phyloP scores from a whole-genome alignment of 23 tunicate genomes.

The Botrylloides violaceus region DNA sequence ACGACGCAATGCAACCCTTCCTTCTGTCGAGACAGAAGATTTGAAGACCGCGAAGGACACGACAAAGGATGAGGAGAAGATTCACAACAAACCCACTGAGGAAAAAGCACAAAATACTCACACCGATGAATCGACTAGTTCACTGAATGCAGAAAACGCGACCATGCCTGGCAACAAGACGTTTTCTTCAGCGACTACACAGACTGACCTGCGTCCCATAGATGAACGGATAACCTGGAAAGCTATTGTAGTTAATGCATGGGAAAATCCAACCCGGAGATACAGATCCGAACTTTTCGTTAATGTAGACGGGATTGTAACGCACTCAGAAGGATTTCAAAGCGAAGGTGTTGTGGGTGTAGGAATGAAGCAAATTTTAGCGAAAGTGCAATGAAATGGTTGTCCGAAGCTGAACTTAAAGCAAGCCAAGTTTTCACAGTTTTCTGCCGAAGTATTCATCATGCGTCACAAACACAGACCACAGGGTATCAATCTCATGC shows the following conservation, averaged over 20 bases:
- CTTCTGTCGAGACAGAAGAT: neutral
- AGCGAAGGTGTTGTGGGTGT: slow-evolving; percentile 15
- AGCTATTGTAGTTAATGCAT: neutral
- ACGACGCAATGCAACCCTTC: neutral
- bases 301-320: neutral
- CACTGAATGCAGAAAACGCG: neutral
- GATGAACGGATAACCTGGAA: slow-evolving; percentile 4
- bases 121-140: neutral
- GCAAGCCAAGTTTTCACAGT: too few relatives aligned
- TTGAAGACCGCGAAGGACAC: neutral
- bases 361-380: slow-evolving; percentile 12
- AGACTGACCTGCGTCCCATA: neutral
- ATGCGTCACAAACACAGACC: too few relatives aligned
- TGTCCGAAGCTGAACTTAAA: too few relatives aligned
- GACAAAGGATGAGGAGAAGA: neutral
- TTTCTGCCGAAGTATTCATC: too few relatives aligned
- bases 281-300: slow-evolving; percentile 7
- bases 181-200: neutral
- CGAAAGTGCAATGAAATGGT: slow-evolving; percentile 3
- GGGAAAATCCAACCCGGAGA: neutral
- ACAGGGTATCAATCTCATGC: too few relatives aligned
- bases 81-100: too few relatives aligned
- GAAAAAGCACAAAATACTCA: neutral
- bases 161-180: too few relatives aligned
- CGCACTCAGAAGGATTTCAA: neutral